Evolutionary conservation across 2,888 invertebrate species (phyloP).

Genomic region (Pseudococcus longispinus): DNA sequence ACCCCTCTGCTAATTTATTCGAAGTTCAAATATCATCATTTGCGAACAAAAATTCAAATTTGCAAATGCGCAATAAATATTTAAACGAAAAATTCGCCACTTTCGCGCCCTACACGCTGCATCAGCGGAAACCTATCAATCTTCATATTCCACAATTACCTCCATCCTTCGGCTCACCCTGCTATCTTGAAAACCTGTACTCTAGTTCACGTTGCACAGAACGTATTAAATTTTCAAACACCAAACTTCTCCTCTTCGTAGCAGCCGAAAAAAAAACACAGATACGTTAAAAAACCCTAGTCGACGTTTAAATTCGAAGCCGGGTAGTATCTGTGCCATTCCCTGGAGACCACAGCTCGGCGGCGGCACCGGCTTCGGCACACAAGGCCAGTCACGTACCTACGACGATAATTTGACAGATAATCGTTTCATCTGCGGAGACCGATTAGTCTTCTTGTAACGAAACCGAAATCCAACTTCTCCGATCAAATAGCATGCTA

Average conservation of each 20-base stretch:
- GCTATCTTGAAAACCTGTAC: background rate
- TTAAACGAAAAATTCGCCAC: background rate
- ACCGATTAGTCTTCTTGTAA: conserved; percentile 23
- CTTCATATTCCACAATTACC: background rate
- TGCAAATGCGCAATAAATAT: background rate
- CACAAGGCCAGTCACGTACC: background rate
- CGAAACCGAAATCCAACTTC: background rate
- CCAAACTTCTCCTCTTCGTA: background rate
- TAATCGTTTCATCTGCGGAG: conserved; percentile 22
- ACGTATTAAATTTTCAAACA: background rate
- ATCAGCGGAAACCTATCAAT: background rate
- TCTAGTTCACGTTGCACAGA: background rate
- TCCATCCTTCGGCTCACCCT: background rate
- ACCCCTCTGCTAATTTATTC: too few species aligned
- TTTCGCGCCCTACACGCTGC: background rate
- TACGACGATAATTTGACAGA: conserved; percentile 33
- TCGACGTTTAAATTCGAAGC: conserved; percentile 25
- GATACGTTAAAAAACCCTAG: background rate
- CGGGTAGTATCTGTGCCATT: background rate
- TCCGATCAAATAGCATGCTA: background rate
- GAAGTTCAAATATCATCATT: too few species aligned
- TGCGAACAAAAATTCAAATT: background rate
- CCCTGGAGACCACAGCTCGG: background rate
- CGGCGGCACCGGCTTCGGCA: background rate
- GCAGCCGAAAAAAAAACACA: background rate